Conservation (phyloP, 2,113 vertebrate species). For the Ochotona princeps region DNA sequence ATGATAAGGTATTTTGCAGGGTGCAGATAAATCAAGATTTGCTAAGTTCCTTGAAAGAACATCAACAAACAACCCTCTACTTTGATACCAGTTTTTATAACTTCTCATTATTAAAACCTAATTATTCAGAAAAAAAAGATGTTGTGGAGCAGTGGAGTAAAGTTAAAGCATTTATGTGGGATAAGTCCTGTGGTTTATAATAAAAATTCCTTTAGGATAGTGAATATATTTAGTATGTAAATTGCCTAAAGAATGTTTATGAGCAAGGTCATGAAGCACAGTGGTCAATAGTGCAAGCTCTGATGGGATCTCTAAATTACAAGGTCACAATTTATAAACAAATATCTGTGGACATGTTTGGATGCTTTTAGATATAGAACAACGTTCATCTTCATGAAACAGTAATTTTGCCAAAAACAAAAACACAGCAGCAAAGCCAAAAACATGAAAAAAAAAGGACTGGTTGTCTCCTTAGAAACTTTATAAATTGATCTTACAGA, state of each 20-base stretch:
- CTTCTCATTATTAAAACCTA: constrained; percentile 16
- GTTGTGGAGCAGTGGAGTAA: neutral
- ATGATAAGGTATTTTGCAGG: constrained; percentile 38
- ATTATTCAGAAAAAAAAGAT: constrained; percentile 1
- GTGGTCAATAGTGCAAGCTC: neutral
- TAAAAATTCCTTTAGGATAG: neutral
- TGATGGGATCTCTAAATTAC: neutral
- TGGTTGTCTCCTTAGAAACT: neutral
- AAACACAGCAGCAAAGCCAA: too few species aligned
- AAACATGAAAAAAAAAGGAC: too few species aligned
- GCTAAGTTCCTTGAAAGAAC: neutral
- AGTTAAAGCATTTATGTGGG: neutral
- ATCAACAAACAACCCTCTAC: constrained; percentile 1
- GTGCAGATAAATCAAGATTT: constrained; percentile 40
- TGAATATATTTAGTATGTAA: constrained; percentile 2
- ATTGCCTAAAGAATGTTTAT: neutral
- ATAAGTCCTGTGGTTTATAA: neutral
- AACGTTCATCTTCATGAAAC: neutral
- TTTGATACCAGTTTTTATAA: constrained; percentile 18
- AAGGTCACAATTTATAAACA: neutral
- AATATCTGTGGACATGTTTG: neutral
- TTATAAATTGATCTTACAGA: neutral
- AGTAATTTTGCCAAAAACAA: neutral
- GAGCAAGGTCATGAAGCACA: neutral
- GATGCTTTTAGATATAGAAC: neutral